Conservation (phyloP, 2,888 invertebrate genomes). For the Torymus texanus region DNA sequence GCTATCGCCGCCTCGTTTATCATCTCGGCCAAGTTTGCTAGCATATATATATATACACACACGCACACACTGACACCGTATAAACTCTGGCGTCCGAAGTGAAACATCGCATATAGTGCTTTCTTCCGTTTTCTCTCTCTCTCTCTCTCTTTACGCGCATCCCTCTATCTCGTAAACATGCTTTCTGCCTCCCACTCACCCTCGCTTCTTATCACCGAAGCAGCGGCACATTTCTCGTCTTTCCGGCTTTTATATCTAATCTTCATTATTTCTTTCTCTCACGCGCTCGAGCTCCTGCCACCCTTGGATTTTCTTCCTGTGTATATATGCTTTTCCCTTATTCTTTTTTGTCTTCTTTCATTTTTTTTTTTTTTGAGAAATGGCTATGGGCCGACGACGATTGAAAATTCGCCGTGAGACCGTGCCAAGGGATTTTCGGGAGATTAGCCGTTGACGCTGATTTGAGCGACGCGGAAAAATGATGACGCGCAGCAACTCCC, state of each 20-base stretch:
- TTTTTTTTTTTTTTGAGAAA: no score
- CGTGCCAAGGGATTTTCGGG: not conserved
- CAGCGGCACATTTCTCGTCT: no score
- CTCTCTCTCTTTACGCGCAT: not conserved
- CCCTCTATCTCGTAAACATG: not conserved
- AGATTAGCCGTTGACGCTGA: not conserved
- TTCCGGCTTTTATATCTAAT: conserved; percentile 21
- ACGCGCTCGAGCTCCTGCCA: no score
- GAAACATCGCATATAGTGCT: no score
- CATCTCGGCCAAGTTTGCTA: not conserved
- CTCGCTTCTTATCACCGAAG: not conserved
- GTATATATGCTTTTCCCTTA: no score
- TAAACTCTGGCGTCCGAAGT: no score
- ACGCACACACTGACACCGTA: no score
- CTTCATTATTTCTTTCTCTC: conserved; percentile 19
- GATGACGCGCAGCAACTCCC: no score
- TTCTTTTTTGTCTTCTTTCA: no score
- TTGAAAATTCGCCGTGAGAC: not conserved
- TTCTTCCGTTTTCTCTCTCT: not conserved
- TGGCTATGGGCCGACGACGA: no score
- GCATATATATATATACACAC: no score
- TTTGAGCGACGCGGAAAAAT: not conserved
- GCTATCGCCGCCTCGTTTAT: conserved; percentile 3
- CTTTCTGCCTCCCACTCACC: not conserved
- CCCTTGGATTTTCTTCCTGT: no score